Conservation (phyloP, 2,888 invertebrate species). For the Agrilus mali region DNA sequence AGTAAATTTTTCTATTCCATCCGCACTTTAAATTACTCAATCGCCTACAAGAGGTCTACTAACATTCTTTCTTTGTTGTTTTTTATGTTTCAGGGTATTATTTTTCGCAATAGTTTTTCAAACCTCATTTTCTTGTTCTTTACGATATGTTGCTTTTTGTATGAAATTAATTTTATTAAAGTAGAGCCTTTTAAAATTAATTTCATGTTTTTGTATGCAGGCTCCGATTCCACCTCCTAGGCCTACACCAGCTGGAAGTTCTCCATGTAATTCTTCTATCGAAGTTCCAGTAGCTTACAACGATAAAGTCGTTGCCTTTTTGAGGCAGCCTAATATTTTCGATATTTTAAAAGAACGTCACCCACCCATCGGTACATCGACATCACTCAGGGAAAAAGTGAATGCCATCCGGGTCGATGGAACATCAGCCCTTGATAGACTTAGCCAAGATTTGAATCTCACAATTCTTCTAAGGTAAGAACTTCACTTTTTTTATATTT, state of each 20-base stretch:
- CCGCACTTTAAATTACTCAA: too few relatives aligned
- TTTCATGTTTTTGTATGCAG: slow-evolving; percentile 28
- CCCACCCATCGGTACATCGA: slow-evolving; percentile 55
- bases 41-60: too few relatives aligned
- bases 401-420: slow-evolving; percentile 84
- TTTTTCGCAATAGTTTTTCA: neutral
- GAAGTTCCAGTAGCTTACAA: slow-evolving; percentile 86
- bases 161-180: neutral
- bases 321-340: slow-evolving; percentile 86
- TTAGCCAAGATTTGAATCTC: slow-evolving; percentile 87
- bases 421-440: slow-evolving; percentile 65
- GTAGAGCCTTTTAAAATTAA: neutral
- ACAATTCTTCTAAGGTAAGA: slow-evolving; percentile 83
- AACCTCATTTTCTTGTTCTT: neutral
- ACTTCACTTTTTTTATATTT: neutral
- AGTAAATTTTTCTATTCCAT: too few relatives aligned
- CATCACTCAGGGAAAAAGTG: slow-evolving; percentile 73
- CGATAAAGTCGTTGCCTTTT: slow-evolving; percentile 92
- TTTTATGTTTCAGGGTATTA: too few relatives aligned
- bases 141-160: neutral
- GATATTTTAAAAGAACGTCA: slow-evolving; percentile 80
- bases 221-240: slow-evolving; percentile 67
- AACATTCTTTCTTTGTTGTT: too few relatives aligned
- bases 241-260: slow-evolving; percentile 40
- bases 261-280: slow-evolving; percentile 33